Evolutionary conservation across 2,888 invertebrate genomes (phyloP).

Genomic region (Bedellia somnulentella): DNA sequence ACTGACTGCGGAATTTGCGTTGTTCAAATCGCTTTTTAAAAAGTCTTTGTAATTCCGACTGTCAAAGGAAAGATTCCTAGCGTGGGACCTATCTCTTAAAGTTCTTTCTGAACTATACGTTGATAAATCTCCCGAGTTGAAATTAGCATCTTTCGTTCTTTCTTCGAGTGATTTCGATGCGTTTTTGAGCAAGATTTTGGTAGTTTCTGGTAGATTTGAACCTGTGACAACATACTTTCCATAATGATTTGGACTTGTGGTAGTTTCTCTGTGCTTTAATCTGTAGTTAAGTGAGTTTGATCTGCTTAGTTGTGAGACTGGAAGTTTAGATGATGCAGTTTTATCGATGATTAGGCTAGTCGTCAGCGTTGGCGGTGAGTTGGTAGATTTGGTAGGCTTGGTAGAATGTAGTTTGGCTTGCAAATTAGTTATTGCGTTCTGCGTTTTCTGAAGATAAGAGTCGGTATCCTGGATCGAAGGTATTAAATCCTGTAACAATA

Average conservation of each 20-base stretch:
- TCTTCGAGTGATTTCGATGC: conserved; percentile 46
- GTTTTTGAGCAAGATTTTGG: conserved; percentile 30
- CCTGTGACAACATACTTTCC: conserved; percentile 24
- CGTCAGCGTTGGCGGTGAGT: conserved; percentile 37
- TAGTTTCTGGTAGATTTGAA: conserved; percentile 34
- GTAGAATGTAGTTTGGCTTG: conserved; percentile 59
- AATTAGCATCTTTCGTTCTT: conserved; percentile 20
- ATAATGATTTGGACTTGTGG: no score
- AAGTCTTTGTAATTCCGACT: conserved; percentile 35
- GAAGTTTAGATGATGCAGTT: conserved; percentile 42
- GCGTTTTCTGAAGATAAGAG: conserved; percentile 60
- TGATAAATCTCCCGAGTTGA: conserved; percentile 33
- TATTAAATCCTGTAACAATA: conserved; percentile 49
- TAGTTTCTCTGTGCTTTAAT: conserved; percentile 33
- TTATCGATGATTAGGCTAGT: conserved; percentile 47
- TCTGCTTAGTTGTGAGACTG: conserved; percentile 43
- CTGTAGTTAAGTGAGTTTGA: conserved; percentile 54
- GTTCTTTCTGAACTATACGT: conserved; percentile 53
- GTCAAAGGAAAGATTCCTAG: conserved; percentile 57
- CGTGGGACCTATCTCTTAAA: conserved; percentile 39
- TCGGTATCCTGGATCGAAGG: conserved; percentile 53
- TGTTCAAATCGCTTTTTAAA: conserved; percentile 35
- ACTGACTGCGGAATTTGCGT: conserved; percentile 32
- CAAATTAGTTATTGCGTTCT: conserved; percentile 63
- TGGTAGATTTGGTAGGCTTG: conserved; percentile 24